Base-by-base conservation (phyloP, 23 tunicate genomes). In the Botrylloides violaceus region DNA sequence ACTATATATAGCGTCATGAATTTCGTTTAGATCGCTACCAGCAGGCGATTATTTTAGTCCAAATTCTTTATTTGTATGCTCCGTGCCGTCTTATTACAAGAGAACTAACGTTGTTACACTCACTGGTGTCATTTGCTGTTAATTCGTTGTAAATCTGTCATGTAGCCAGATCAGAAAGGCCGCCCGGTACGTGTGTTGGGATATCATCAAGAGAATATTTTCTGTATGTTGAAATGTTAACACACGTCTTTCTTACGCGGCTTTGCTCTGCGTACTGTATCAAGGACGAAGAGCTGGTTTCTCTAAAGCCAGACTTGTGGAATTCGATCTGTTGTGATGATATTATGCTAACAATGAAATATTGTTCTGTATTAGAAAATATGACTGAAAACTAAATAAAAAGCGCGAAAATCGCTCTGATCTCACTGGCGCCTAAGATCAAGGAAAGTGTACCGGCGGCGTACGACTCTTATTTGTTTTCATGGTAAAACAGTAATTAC, bases 391-490 rank as follows among this genome's bases (percentile, higher is more conserved):
- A 28, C 70, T 4, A 3, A 63, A 63, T 63, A 63, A 25, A 63
- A 63, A 33, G 35, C 70, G 35, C 32, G 34, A 29, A 31, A 31
- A 63, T 4, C 7, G 35, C 33, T 63, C 70, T 63, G 35, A 26
- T 28, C 70, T 63, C 70, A 6, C 20, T 33, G 70, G 70, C 70
- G 70, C 70, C 70, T 28, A 15, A 63, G 35, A 63, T 63, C 70
- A 63, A 63, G 26, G 70, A 28, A 63, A 63, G 34, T 19, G 29
- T 34, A 31, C 33, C 32, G 32, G 4, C 70, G 26, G 29, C 37
- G 18, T 26, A 25, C 2, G 25, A 35, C 18, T 19, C 25, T 19
- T 68, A 68, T 68, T 68, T 68, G 74, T 68, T 68, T 68, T 68
- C 26, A 18, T 36, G 74, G n/a, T 43, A 68, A 68, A 68, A 34